Base-by-base conservation (phyloP, 2,113 vertebrate species). In the Oceanites oceanicus region DNA sequence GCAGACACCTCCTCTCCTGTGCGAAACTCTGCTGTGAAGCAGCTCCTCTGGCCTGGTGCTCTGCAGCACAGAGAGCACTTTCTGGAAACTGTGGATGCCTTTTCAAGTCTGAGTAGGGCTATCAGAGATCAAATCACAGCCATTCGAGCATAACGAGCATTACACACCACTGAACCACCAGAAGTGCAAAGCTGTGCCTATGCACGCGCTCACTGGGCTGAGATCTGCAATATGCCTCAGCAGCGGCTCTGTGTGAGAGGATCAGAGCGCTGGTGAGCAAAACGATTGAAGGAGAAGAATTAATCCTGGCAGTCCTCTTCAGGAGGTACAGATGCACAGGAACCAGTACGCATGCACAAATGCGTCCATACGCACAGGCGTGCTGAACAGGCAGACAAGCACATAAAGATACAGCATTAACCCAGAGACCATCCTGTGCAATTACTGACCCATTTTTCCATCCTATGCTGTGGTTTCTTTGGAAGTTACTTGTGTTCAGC, bases 1-100 rank as follows among this genome's bases (percentile, higher is more conserved):
- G 52, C 53, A 52, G 77, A 65, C 80, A 62, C n/a, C 56, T 92
- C 83, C 77, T 82, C 94, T 97, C 93, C 97, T 94, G 88, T 92
- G 91, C 84, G 96, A 89, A 95, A 40, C 36, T 83, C 66, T 65
- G 74, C 88, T 59, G 72, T 32, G 73, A 85, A 94, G 70, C 45
- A 5, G 49, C 76, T 93, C 56, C 56, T 45, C 77, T 34, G 58
- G 38, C 65, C 77, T 44, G 32, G 27, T 61, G 74, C 59, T 88
- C 88, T 75, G 92, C 79, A 79, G 61, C 68, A 70, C 11, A 3
- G 22, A 56, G 38, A 88, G 47, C 53, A 13, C 56, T 94, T 95
- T 95, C 78, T 90, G 70, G 68, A 89, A 92, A 81, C 38, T 15
- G 5, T 10, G 45, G 63, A 58, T 71, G 91, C 53, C 67, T 84